phyloP scores from a whole-genome alignment of 2,113 vertebrate species.

The Eidolon helvum region DNA sequence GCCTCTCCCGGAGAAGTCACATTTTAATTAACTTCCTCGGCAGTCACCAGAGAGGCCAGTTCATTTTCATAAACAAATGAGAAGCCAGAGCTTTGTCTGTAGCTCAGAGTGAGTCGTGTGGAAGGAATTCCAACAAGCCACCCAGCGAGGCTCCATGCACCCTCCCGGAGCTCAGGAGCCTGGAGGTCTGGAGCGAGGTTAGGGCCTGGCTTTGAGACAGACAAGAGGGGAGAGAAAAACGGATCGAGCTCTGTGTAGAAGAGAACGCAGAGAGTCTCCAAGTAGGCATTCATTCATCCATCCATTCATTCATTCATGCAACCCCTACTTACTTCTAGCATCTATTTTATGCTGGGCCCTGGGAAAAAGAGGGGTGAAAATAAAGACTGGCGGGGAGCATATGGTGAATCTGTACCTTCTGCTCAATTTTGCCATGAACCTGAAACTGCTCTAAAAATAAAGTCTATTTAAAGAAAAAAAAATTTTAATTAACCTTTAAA shows the following conservation, averaged over 20 bases:
- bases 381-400: not conserved
- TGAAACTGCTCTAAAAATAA: not conserved
- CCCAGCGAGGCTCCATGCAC: not conserved
- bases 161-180: not conserved
- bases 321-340: no score
- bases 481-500: not conserved
- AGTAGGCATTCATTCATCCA: not conserved
- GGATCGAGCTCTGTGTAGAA: not conserved
- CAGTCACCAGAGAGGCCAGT: not conserved
- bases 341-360: accelerated
- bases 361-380: not conserved
- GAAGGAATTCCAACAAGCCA: not conserved
- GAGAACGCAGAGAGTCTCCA: not conserved
- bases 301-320: not conserved
- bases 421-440: not conserved
- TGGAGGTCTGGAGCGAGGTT: accelerated
- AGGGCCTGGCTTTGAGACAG: not conserved
- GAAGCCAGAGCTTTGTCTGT: slow-evolving; percentile 48
- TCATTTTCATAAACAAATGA: slow-evolving; percentile 65
- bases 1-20: slow-evolving; percentile 48
- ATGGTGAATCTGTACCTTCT: not conserved
- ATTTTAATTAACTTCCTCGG: slow-evolving; percentile 73
- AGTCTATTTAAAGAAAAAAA: not conserved
- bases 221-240: not conserved
- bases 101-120: not conserved